Percentiles rank a stretch among this genome's conserved stretches.
Evolutionary conservation across 2,797 vertebrate species (phyloP).

Genomic region (Arrhamphus sclerolepis): DNA sequence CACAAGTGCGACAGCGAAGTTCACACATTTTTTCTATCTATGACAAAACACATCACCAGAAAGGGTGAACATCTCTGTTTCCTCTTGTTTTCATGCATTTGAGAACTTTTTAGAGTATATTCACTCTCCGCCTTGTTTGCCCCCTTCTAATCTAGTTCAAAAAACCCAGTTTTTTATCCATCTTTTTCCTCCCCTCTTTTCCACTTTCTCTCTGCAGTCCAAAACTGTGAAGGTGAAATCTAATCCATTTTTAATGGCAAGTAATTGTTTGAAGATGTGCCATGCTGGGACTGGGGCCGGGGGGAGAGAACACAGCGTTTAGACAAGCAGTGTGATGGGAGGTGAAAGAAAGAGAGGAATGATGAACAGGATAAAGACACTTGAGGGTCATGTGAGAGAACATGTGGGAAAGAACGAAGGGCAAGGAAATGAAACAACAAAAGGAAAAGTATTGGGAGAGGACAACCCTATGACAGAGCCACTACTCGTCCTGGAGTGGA

Average conservation of each 20-base stretch:
- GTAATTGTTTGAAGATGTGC: constrained; percentile 71
- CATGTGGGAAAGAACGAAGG: constrained; percentile 33
- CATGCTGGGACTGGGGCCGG: constrained; percentile 48
- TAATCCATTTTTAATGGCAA: constrained; percentile 73
- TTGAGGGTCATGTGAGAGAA: constrained; percentile 43
- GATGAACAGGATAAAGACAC: constrained; percentile 22
- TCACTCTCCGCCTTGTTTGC: constrained; percentile 2
- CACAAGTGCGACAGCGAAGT: constrained; percentile 31
- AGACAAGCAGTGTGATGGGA: constrained; percentile 17
- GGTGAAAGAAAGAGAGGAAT: constrained; percentile 30
- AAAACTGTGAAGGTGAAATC: constrained; percentile 73
- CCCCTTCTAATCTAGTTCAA: constrained; percentile 2
- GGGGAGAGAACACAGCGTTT: constrained; percentile 24
- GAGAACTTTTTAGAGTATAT: not conserved
- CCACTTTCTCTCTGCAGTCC: constrained; percentile 32
- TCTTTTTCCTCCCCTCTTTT: constrained; percentile 9
- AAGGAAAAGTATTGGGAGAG: constrained; percentile 9
- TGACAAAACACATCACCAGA: constrained; percentile 14
- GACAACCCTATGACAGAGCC: constrained; percentile 12
- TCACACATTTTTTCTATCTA: constrained; percentile 22
- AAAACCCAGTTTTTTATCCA: not conserved
- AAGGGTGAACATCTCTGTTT: constrained; percentile 7
- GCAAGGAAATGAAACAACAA: constrained; percentile 6
- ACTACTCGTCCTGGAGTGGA: constrained; percentile 1
- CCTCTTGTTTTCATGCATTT: too few relatives aligned